Base-by-base conservation (phyloP, 2,888 invertebrate genomes). In the Synanthedon myopaeformis region DNA sequence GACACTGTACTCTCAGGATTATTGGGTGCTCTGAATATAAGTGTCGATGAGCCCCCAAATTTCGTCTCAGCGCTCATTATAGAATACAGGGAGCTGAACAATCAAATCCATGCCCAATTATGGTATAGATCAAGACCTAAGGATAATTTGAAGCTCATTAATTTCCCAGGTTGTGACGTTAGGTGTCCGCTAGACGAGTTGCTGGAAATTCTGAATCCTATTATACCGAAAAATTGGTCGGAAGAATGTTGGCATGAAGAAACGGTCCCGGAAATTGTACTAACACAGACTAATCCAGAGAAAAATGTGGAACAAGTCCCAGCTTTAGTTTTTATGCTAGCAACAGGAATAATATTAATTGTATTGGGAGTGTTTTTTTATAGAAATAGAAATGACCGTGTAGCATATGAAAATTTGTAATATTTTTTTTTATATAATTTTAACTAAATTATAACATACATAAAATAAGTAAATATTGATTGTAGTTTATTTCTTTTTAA, bases 211-310 rank as follows among this genome's bases (percentile, higher is more conserved):
- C 42, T 56, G 8, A 17, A 52, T 10, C 55, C 54, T 17, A n/a
- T 57, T 1, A 55, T 58, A 3, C 57, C 58, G 3, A n/a, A 19
- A 11, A 28, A 60, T 48, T 57, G 60, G 60, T 17, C 10, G n/a
- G 45, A 48, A 14, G 60, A 60, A 42, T 58, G 57, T 14, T 35
- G 35, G 35, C 35, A 35, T 2, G 35, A 35, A 35, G 35, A 35
- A 35, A 35, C 3, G 10, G 35, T 10, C 8, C 35, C 35, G 35
- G 35, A 35, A 35, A 10, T 35, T 35, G 6, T 35, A 35, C 3
- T 10, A 35, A 35, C 2, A 10, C 35, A 35, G 0, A 35, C 2
- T 35, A 35, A 35, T 35, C 35, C 35, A 35, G 35, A 35, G 35
- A 35, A 35, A 35, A 35, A 35, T 2, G 35, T 35, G 10, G 35